Evolutionary conservation across 2,888 invertebrate genomes (phyloP).

Genomic region (Atherix ibis): DNA sequence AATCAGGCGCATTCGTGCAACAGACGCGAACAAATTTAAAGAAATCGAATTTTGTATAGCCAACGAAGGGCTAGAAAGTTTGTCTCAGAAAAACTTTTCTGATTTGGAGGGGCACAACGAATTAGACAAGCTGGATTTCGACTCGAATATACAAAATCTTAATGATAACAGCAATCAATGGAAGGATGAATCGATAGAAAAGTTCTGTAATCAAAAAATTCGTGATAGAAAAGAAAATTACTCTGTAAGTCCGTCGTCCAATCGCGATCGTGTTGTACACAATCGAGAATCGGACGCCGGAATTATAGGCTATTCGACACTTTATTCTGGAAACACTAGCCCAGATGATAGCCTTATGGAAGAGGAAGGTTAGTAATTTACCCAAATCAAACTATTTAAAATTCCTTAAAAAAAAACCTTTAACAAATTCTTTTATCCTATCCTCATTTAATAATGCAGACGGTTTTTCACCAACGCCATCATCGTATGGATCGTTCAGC

Average conservation of each 20-base stretch:
- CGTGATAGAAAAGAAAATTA: background rate
- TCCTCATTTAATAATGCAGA: constrained; percentile 8
- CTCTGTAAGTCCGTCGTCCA: no score
- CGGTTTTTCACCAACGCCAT: constrained; percentile 11
- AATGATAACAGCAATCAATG: background rate
- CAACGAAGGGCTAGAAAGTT: background rate
- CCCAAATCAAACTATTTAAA: no score
- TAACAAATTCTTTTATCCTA: background rate
- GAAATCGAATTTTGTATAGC: constrained; percentile 2
- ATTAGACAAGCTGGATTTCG: constrained; percentile 14
- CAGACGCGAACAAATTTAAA: background rate
- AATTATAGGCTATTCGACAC: constrained; percentile 8
- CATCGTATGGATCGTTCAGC: constrained; percentile 14
- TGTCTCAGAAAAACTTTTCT: constrained; percentile 4
- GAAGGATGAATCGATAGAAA: constrained; percentile 2
- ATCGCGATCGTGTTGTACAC: background rate
- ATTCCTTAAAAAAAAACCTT: background rate
- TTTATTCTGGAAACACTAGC: constrained; percentile 11
- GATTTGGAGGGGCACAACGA: constrained; percentile 5
- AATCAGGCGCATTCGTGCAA: no score
- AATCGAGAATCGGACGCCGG: no score
- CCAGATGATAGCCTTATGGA: constrained; percentile 15
- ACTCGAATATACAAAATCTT: constrained; percentile 5
- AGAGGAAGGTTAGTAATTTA: constrained; percentile 12
- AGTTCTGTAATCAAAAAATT: background rate